Evolutionary conservation across 2,113 vertebrate species (phyloP), one percentile per base, ranked within the genome.

Genomic region (Brachyistius frenatus): DNA sequence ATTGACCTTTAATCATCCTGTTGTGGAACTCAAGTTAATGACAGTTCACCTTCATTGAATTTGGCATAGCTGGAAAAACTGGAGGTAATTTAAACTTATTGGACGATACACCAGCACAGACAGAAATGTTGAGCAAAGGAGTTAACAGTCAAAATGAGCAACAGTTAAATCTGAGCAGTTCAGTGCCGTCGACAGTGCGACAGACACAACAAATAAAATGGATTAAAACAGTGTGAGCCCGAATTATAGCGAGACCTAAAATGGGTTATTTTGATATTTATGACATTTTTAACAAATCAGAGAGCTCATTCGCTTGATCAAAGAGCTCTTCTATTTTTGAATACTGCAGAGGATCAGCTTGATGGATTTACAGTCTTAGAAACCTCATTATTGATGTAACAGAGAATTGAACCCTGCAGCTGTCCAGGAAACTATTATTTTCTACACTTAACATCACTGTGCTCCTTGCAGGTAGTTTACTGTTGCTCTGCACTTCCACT

Each of bases 31-130:
- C 52, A 14, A 78, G 55, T 73, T 85, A 85, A 81, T 88, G 89
- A 78, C 66, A 78, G n/a, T 76, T 80, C 68, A 69, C 33, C 66
- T 78, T 84, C 73, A 84, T 87, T 87, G 72, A 56, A 81, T 68
- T 71, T 60, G 14, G 54, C 55, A 61, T 36, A 37, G 72, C 41
- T 44, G 66, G 53, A 66, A 36, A 82, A 75, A 84, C 54, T 58
- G 36, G 46, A 80, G 60, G 65, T 76, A 49, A 82, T 80, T 75
- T 61, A 46, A 84, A 33, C 57, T 49, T 62, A 13, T 72, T 60
- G 70, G 60, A 67, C 64, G 52, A 56, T 55, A 37, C 37, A 32
- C 7, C 70, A 23, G 23, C 6, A 1, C 37, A 55, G 39, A 36
- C 7, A 37, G 13, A 47, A 23, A 23, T 23, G 23, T 54, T 54